Evolutionary conservation across 64 coral and sea anemone genomes (phyloP), one percentile per base, ranked within the genome.

Genomic region (Cladopsammia gracilis): DNA sequence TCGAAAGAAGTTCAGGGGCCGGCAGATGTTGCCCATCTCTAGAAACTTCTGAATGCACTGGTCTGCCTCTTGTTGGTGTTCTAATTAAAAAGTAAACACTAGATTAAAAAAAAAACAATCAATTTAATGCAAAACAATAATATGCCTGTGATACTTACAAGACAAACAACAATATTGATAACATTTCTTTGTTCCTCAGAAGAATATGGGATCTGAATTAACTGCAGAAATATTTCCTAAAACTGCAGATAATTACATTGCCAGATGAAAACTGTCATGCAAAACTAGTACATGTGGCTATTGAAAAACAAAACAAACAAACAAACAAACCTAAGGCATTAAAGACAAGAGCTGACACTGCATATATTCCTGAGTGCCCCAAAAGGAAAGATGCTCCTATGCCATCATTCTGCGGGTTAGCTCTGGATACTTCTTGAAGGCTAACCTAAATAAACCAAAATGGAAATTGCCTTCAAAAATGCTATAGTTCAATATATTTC

Each of bases 371-470:
- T 64, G 94, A 58, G 88, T 98, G 97, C 20, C 97, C 97, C 14
- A 98, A 46, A 16, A 98, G 71, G 71, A 98, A 98, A 62, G 97
- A 93, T 62, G 94, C 97, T 71, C 94, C 97, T 77, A 98, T 91
- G 20, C 94, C 90, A 75, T 77, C 58, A 50, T 73, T 73, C 15
- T 58, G 45, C 3, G 94, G 66, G 54, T 49, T 76, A 25, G 79
- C 46, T 80, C 48, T 85, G 14, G 76, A 79, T 22, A 48, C 76
- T 47, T 92, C 90, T 46, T 89, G 51, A 13, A 96, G 75, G 43
- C 84, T 90, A 76, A 92, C 90, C 94, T 96, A 47, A 19, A 24
- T 10, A 56, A 56, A 56, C 52, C 34, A 34, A 34, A 5, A 56
- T 56, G 53, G 1, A 56, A 56, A 10, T 3, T 56, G 53, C 7